These are phyloP conservation scores for Cephonodes hylas DNA, from an alignment of 2,888 invertebrate species.

Conservation along the genomic window DNA sequence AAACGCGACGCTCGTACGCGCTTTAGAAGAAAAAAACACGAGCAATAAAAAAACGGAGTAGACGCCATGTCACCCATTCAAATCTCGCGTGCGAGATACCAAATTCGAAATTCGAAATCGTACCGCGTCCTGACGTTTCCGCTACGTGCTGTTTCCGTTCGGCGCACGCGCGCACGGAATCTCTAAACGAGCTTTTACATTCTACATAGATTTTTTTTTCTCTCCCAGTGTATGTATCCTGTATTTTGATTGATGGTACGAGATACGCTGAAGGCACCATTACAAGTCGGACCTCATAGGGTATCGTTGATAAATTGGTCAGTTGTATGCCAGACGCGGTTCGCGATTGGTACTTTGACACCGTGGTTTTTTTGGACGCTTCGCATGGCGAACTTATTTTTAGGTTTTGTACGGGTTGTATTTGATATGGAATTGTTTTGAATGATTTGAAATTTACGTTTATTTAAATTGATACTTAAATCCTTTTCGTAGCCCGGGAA, in stretches of 20 bases:
- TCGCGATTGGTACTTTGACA: slow-evolving; percentile 56
- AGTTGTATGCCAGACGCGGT: slow-evolving; percentile 59
- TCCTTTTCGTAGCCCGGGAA: too few species aligned
- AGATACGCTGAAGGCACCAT: slow-evolving; percentile 60
- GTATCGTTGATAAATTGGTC: slow-evolving; percentile 58
- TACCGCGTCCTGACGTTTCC: slow-evolving; percentile 79
- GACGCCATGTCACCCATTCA: slow-evolving; percentile 62
- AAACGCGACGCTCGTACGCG: slow-evolving; percentile 13
- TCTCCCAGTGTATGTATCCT: slow-evolving; percentile 69
- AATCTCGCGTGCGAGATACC: slow-evolving; percentile 64
- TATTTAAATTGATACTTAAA: too few species aligned
- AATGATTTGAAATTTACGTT: too few species aligned
- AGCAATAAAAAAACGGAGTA: slow-evolving; percentile 49
- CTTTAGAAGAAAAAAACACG: slow-evolving; percentile 35
- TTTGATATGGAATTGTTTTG: background rate
- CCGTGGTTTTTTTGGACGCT: slow-evolving; percentile 19
- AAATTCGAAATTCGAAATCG: slow-evolving; percentile 78
- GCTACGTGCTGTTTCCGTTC: slow-evolving; percentile 75
- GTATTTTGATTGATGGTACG: slow-evolving; percentile 72
- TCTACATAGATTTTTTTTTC: slow-evolving; percentile 39
- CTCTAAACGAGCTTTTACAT: slow-evolving; percentile 67
- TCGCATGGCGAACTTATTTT: slow-evolving; percentile 5
- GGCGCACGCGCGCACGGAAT: slow-evolving; percentile 69
- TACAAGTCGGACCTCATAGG: slow-evolving; percentile 57
- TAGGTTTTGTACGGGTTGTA: background rate